Percentiles rank a stretch among this genome's conserved stretches.
These are phyloP conservation scores for Brachionus paranguensis DNA, from an alignment of 1,140 invertebrate genomes.

Conservation along the genomic window DNA sequence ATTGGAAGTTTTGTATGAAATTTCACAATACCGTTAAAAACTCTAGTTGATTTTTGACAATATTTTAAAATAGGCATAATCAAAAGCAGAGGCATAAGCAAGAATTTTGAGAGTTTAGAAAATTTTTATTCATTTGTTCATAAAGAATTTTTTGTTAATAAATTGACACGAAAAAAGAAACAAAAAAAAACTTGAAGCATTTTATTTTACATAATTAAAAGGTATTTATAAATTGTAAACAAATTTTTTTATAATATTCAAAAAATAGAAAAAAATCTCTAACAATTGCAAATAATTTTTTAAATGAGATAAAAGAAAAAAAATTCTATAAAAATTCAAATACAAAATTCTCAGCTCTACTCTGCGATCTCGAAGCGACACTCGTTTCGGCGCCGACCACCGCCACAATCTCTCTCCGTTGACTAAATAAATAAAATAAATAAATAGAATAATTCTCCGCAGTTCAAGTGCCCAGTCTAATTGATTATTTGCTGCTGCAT, in stretches of 20 bases:
- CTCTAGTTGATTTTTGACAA: too few relatives aligned
- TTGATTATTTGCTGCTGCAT: conserved; percentile 21
- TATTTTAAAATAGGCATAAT: too few relatives aligned
- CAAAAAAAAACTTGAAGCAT: neutral
- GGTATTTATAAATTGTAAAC: neutral
- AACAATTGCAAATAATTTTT: neutral
- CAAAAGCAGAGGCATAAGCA: neutral
- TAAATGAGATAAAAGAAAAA: neutral
- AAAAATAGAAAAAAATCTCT: neutral
- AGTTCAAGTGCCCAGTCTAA: neutral
- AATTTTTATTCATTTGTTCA: neutral
- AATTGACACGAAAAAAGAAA: neutral
- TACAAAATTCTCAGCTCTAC: neutral
- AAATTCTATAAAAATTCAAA: neutral
- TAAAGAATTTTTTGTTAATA: neutral
- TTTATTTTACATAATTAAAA: neutral
- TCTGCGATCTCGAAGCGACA: neutral
- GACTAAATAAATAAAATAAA: conserved; percentile 17
- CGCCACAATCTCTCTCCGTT: neutral
- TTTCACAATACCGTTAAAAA: too few relatives aligned
- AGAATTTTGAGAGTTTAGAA: neutral
- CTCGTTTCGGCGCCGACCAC: neutral
- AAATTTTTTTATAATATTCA: neutral
- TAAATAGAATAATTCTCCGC: neutral
- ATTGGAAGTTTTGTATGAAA: too few relatives aligned